Evolutionary conservation across 2,888 invertebrate genomes (phyloP), one percentile per base, ranked within the genome.

Genomic region (Theodoxus fluviatilis): DNA sequence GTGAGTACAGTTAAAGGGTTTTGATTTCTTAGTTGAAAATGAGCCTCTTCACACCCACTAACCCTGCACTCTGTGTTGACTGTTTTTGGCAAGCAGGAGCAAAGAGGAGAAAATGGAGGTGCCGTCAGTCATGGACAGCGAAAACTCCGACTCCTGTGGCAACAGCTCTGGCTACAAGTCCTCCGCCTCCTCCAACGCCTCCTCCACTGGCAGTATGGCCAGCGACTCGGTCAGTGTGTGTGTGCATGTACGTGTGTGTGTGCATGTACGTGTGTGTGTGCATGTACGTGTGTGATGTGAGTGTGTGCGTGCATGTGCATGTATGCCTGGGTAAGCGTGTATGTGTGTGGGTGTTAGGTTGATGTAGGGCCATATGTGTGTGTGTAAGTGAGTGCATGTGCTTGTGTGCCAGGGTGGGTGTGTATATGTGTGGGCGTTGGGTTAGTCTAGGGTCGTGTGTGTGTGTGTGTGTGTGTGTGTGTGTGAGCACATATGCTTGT

Each of bases 81-180:
- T n/a, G n/a, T n/a, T n/a, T n/a, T n/a, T n/a, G n/a, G n/a, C n/a
- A n/a, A n/a, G n/a, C n/a, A n/a, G n/a, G n/a, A n/a, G n/a, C n/a
- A n/a, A 68, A 22, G 61, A 25, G 18, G 35, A 61, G 9, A 25
- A 40, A 28, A 7, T 12, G 7, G 68, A 67, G 22, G 47, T 67
- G 37, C 40, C 31, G 22, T 40, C 70, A 22, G 43, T 33, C 31
- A 63, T 68, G 15, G 81, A 81, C 70, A 79, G 80, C 75, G 83
- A 83, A 70, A 78, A 81, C 67, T 81, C 81, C 1, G 83, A 84
- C 72, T 81, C 79, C 3, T 74, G 81, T 71, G 79, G 79, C 49
- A 79, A 78, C 74, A 79, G 80, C 71, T 82, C 82, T 7, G 79
- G 78, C 31, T 82, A 81, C 76, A 79, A 81, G 68, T 81, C 81